A percentile compares a stretch with the other conserved stretches of the same genome.
These are phyloP conservation scores for Ceraclea dissimilis DNA, from an alignment of 2,888 invertebrate species.

Conservation along the genomic window DNA sequence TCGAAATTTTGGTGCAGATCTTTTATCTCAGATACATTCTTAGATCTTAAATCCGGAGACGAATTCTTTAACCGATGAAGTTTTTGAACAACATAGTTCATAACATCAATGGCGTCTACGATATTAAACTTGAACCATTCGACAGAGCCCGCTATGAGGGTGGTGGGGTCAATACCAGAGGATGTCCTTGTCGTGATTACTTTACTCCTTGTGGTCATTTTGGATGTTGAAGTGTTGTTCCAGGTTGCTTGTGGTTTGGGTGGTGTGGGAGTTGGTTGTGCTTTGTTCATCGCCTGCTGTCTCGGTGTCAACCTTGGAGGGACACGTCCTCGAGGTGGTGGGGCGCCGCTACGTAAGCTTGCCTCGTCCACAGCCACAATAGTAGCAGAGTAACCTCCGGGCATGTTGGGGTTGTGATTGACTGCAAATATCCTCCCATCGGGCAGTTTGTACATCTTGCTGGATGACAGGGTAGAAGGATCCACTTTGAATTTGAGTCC, in stretches of 20 bases:
- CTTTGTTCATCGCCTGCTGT: background rate
- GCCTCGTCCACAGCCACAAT: slow-evolving; percentile 42
- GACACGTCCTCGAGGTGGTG: slow-evolving; percentile 27
- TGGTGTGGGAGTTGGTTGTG: background rate
- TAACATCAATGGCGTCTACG: slow-evolving; percentile 48
- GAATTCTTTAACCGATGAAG: slow-evolving; percentile 46
- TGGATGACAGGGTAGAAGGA: slow-evolving; percentile 45
- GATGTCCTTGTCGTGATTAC: background rate
- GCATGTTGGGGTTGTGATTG: slow-evolving; percentile 44
- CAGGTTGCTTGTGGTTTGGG: background rate
- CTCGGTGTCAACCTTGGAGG: slow-evolving; percentile 2
- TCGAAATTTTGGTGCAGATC: slow-evolving; percentile 49
- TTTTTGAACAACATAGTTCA: slow-evolving; percentile 48
- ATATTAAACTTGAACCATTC: slow-evolving; percentile 56
- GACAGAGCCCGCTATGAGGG: slow-evolving; percentile 30
- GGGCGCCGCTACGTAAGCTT: slow-evolving; percentile 6
- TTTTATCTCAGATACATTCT: slow-evolving; percentile 44
- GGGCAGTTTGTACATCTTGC: slow-evolving; percentile 47
- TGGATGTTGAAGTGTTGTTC: background rate
- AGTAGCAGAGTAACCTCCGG: slow-evolving; percentile 47
- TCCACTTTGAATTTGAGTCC: slow-evolving; percentile 46
- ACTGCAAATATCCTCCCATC: slow-evolving; percentile 47
- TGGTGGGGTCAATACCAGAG: background rate
- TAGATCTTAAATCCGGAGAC: slow-evolving; percentile 40
- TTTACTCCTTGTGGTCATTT: background rate